These are phyloP conservation scores for Metopia argyrocephala DNA, from an alignment of 2,888 invertebrate species.

Conservation along the genomic window DNA sequence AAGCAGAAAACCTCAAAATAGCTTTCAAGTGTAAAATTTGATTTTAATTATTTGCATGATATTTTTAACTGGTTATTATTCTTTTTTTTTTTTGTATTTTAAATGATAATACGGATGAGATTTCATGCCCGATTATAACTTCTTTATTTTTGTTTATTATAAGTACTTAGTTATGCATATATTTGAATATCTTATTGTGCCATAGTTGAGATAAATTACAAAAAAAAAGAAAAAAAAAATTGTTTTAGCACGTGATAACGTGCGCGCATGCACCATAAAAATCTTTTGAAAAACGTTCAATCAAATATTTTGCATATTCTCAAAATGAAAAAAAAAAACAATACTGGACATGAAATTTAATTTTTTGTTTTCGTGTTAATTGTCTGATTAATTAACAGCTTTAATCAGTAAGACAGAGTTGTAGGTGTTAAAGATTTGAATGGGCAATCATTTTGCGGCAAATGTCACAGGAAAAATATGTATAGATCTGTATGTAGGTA, in stretches of 20 bases:
- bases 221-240: neutral
- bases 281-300: constrained; percentile 39
- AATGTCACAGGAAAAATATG: no score
- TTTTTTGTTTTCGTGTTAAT: neutral
- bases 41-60: no score
- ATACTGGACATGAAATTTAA: neutral
- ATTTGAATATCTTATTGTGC: neutral
- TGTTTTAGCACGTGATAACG: constrained; percentile 43
- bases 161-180: neutral
- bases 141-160: neutral
- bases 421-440: no score
- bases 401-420: no score
- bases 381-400: neutral
- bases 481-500: no score
- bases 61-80: no score
- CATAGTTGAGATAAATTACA: neutral
- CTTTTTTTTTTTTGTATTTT: no score
- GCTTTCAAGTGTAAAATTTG: no score
- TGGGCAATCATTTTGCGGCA: no score
- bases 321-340: constrained; percentile 4
- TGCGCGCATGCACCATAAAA: constrained; percentile 35
- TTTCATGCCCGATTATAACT: no score
- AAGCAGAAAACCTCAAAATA: no score
- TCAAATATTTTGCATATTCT: constrained; percentile 38
- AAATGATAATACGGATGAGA: no score